phyloP scores from a whole-genome alignment of 2,113 vertebrate species.

The Neoarius graeffei region DNA sequence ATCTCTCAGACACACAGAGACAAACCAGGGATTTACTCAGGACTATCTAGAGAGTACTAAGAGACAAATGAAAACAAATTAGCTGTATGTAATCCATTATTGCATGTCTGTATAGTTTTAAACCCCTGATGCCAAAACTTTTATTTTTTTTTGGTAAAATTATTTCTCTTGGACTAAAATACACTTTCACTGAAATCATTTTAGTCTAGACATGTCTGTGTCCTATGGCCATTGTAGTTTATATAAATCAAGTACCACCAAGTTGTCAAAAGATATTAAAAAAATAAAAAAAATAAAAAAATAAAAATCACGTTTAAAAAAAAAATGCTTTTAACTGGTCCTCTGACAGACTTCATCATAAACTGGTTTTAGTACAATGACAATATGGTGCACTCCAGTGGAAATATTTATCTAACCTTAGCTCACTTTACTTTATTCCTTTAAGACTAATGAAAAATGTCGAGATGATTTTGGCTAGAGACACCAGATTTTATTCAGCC shows the following conservation, averaged over 20 bases:
- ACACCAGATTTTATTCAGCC: slow-evolving; percentile 24
- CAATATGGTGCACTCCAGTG: slow-evolving; percentile 12
- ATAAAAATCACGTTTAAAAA: not conserved
- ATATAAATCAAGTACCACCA: not conserved
- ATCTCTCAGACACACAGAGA: slow-evolving; percentile 37
- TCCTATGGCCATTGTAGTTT: not conserved
- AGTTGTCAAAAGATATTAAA: not conserved
- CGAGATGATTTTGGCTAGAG: slow-evolving; percentile 23
- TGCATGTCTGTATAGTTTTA: slow-evolving; percentile 14
- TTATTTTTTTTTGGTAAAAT: not conserved
- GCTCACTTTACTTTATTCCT: slow-evolving; percentile 28
- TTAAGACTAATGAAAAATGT: slow-evolving; percentile 25
- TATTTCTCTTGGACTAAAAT: not conserved
- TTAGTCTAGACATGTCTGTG: slow-evolving; percentile 17
- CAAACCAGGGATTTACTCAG: slow-evolving; percentile 16
- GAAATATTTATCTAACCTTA: slow-evolving; percentile 43
- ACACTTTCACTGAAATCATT: not conserved
- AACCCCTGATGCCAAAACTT: not conserved
- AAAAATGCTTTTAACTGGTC: slow-evolving; percentile 1
- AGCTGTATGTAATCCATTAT: slow-evolving; percentile 20
- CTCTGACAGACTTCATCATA: slow-evolving; percentile 29
- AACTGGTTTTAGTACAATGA: slow-evolving; percentile 28
- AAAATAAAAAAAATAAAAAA: not conserved
- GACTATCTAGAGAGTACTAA: not conserved
- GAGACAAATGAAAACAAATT: slow-evolving; percentile 40